phyloP scores from a whole-genome alignment of 2,113 vertebrate species.

The Ornithorhynchus anatinus region DNA sequence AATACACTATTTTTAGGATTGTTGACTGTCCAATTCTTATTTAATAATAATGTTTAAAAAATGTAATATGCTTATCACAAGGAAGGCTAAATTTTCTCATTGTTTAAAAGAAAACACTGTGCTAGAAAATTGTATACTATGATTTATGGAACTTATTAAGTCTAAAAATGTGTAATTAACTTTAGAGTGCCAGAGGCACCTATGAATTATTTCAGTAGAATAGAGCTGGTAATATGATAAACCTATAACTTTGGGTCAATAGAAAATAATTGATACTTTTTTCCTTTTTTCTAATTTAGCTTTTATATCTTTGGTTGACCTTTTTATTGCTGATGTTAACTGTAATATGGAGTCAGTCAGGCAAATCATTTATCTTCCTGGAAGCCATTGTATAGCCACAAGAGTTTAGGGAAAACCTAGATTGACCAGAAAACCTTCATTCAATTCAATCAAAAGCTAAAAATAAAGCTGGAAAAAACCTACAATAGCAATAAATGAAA shows the following conservation, averaged over 20 bases:
- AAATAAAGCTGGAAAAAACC: neutral
- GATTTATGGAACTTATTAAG: conserved; percentile 45
- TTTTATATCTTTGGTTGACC: neutral
- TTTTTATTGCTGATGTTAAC: neutral
- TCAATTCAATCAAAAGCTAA: neutral
- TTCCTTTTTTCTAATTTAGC: neutral
- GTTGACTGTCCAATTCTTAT: neutral
- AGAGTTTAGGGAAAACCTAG: neutral
- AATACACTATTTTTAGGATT: neutral
- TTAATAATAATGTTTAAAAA: conserved; percentile 6
- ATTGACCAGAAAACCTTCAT: neutral
- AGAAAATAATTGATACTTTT: neutral
- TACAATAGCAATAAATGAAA: neutral
- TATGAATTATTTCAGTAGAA: conserved; percentile 2
- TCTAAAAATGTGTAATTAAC: conserved; percentile 27
- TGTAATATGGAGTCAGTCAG: neutral
- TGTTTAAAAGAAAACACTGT: conserved; percentile 2
- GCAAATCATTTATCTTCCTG: neutral
- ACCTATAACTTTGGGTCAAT: neutral
- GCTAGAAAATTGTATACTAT: conserved; percentile 38
- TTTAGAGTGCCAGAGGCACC: conserved; percentile 7
- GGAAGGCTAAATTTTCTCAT: neutral
- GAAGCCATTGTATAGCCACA: neutral
- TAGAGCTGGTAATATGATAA: neutral
- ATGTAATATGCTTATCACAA: neutral